These are phyloP conservation scores for Guaruba guarouba DNA, from an alignment of 2,113 vertebrate genomes.

Conservation along the genomic window DNA sequence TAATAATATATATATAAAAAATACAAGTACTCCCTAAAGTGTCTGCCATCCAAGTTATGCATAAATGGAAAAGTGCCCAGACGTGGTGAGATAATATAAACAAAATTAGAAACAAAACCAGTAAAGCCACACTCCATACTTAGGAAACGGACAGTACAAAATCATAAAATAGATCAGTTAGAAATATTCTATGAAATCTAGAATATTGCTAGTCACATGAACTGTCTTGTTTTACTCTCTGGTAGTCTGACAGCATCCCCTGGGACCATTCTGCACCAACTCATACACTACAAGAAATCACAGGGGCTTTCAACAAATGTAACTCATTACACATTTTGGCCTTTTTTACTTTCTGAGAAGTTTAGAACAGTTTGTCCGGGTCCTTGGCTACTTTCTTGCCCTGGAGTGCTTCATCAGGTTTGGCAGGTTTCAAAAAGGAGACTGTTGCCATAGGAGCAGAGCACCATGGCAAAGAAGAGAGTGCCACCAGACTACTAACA, in stretches of 20 bases:
- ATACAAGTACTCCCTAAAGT: neutral
- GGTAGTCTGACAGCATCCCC: neutral
- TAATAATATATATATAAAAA: neutral
- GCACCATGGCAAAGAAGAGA: neutral
- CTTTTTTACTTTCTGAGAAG: neutral
- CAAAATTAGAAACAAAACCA: conserved; percentile 5
- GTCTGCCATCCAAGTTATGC: neutral
- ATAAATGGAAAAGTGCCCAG: neutral
- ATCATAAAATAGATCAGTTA: neutral
- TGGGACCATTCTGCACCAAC: neutral
- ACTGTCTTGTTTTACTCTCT: neutral
- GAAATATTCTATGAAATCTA: neutral
- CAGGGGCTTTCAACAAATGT: neutral
- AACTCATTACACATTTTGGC: conserved; percentile 14
- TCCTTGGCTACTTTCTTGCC: neutral
- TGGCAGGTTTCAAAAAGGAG: neutral
- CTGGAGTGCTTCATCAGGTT: neutral
- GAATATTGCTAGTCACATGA: neutral
- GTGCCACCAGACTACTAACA: neutral
- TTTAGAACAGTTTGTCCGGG: neutral
- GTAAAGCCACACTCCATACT: neutral
- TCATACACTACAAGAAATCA: neutral
- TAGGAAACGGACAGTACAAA: neutral
- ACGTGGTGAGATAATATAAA: neutral
- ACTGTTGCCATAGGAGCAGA: neutral